Evolutionary conservation across 2,113 vertebrate genomes (phyloP), one percentile per base, ranked within the genome.

Genomic region (Uropsilus gracilis): DNA sequence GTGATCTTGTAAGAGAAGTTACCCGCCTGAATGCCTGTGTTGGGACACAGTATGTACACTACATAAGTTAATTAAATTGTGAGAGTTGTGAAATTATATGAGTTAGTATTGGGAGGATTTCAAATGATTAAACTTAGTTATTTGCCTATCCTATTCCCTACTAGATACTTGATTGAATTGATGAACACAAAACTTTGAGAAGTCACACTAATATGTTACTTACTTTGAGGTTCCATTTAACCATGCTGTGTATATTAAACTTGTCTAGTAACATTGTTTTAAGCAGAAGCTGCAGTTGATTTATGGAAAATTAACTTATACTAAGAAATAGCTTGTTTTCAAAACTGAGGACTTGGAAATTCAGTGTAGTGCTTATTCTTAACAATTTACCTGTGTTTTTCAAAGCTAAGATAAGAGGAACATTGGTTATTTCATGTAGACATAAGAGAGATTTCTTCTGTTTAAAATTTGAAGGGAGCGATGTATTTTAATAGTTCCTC

Each of bases 291-390:
- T 50, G 66, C 30, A 46, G 82, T 88, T 90, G 77, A 85, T 86
- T 46, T 90, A 14, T 78, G 85, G 55, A 92, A 84, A 94, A 69
- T 76, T 50, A 39, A 53, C n/a, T 4, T 81, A 46, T 64, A 34
- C 53, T 91, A 90, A n/a, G n/a, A n/a, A n/a, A 89, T 81, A 94
- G 2, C 59, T 53, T 90, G 16, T 80, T 91, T 93, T 96, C 16
- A 93, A 69, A 94, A 50, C 18, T 63, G 71, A 91, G 80, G 53
- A 59, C 26, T 13, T 32, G 37, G 30, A 83, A 73, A 75, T 55
- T 9, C 22, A 50, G 0, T 46, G 8, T 26, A 30, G 18, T 63
- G 12, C 30, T 92, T 93, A 66, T 30, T 86, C 20, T 72, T 90
- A 93, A 78, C 14, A 92, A n/a, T 55, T 72, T 69, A 18, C 78